phyloP scores from a whole-genome alignment of 1,140 invertebrate species.

The Cyrtorhinus lividipennis region DNA sequence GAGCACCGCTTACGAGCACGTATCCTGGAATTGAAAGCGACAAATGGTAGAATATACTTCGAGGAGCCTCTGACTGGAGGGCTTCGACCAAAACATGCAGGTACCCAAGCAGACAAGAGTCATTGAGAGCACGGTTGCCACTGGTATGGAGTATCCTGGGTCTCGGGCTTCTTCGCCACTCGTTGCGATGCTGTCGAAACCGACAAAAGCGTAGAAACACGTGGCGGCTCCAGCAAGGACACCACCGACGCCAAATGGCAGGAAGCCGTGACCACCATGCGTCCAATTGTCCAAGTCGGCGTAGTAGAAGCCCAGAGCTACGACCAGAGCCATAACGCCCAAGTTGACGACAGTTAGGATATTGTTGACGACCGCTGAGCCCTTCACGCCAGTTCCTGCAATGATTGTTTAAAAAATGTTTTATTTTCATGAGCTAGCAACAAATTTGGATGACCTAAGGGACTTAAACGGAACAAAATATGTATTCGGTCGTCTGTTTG shows the following conservation, averaged over 20 bases:
- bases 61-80: background rate
- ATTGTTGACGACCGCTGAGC: constrained; percentile 70
- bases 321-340: constrained; percentile 54
- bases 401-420: background rate
- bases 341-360: constrained; percentile 64
- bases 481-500: too few species aligned
- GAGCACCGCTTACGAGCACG: constrained; percentile 55
- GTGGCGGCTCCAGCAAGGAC: constrained; percentile 55
- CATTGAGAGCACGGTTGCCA: constrained; percentile 40
- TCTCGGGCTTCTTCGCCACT: constrained; percentile 45
- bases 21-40: constrained; percentile 35
- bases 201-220: constrained; percentile 84
- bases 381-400: constrained; percentile 64
- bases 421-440: too few species aligned
- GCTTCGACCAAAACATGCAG: too few species aligned
- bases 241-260: constrained; percentile 65
- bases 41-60: background rate
- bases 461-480: too few species aligned
- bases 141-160: constrained; percentile 42
- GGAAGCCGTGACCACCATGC: constrained; percentile 48
- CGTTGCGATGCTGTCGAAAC: constrained; percentile 78
- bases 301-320: constrained; percentile 62
- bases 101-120: constrained; percentile 26
- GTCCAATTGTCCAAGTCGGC: constrained; percentile 71
- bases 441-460: too few species aligned